phyloP scores from a whole-genome alignment of 2,888 invertebrate genomes.

The Cephus sareptanus region DNA sequence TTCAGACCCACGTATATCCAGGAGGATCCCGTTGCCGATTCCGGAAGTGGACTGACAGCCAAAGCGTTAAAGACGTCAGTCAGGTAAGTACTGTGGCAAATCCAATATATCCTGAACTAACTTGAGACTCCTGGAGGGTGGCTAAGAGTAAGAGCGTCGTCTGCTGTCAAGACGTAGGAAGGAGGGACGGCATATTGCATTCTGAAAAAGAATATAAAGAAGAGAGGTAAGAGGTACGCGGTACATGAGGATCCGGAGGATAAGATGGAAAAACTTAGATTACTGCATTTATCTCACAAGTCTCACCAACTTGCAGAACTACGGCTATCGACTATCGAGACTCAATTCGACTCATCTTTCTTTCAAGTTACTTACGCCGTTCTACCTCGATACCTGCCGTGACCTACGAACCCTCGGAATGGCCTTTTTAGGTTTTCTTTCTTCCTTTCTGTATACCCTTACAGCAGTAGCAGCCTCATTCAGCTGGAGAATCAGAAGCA shows the following conservation, averaged over 20 bases:
- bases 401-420: neutral
- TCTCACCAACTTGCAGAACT: neutral
- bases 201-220: neutral
- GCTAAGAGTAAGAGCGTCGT: neutral
- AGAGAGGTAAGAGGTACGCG: neutral
- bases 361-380: neutral
- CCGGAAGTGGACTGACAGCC: neutral
- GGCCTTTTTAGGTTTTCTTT: neutral
- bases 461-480: neutral
- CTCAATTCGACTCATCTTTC: neutral
- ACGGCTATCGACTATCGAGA: neutral
- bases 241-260: conserved; percentile 21
- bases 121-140: neutral
- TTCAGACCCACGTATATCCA: neutral
- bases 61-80: neutral
- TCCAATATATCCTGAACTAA: neutral
- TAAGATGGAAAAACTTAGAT: conserved; percentile 54
- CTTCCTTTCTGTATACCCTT: neutral
- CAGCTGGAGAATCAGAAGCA: neutral
- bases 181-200: neutral
- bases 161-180: neutral
- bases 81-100: neutral
- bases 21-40: neutral
- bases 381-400: neutral
- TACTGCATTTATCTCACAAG: conserved; percentile 45